These are phyloP conservation scores for Deilephila elpenor DNA, from an alignment of 2,888 invertebrate species.

Conservation along the genomic window DNA sequence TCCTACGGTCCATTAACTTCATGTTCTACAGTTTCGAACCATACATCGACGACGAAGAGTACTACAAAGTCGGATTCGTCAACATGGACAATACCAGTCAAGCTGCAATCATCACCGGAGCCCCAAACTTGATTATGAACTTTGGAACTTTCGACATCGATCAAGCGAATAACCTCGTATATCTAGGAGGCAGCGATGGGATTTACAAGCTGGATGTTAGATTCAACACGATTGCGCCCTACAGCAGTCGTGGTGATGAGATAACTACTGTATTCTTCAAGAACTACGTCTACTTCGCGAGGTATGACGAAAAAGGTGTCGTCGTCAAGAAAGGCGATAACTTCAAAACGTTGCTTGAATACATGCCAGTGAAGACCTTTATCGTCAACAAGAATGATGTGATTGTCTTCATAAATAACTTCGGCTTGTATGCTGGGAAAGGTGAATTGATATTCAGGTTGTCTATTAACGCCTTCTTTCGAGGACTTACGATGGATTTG, in stretches of 20 bases:
- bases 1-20: slow-evolving; percentile 60
- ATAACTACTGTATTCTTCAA: slow-evolving; percentile 66
- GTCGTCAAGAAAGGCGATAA: slow-evolving; percentile 63
- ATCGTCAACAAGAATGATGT: slow-evolving; percentile 66
- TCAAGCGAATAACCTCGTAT: slow-evolving; percentile 64
- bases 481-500: slow-evolving; percentile 69
- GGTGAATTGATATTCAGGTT: slow-evolving; percentile 53
- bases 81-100: slow-evolving; percentile 55
- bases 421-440: slow-evolving; percentile 65
- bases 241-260: slow-evolving; percentile 67
- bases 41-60: slow-evolving; percentile 64
- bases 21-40: slow-evolving; percentile 75
- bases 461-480: slow-evolving; percentile 67
- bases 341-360: slow-evolving; percentile 59
- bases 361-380: slow-evolving; percentile 62
- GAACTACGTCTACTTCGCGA: slow-evolving; percentile 65
- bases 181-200: slow-evolving; percentile 71
- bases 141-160: slow-evolving; percentile 74
- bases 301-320: slow-evolving; percentile 58
- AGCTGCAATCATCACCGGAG: slow-evolving; percentile 54
- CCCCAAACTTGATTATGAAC: slow-evolving; percentile 56
- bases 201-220: slow-evolving; percentile 61
- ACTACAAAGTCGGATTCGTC: slow-evolving; percentile 69
- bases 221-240: slow-evolving; percentile 54
- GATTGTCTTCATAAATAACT: slow-evolving; percentile 60